phyloP scores from a whole-genome alignment of 2,113 vertebrate species.

The Pseudorasbora parva region DNA sequence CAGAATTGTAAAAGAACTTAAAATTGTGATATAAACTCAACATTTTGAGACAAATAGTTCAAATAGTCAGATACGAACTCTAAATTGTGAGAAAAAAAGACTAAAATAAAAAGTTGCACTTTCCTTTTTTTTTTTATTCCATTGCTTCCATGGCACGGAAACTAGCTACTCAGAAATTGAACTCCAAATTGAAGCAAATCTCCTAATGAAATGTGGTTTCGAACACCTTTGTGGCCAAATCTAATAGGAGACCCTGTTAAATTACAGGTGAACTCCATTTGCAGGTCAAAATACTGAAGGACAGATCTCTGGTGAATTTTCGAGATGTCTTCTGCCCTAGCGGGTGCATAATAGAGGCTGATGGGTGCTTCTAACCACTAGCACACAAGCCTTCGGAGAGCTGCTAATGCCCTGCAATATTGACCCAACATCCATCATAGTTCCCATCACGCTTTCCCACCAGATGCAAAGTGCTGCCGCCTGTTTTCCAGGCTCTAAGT shows the following conservation, averaged over 20 bases:
- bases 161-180: neutral
- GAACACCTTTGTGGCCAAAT: slow-evolving; percentile 30
- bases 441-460: neutral
- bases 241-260: slow-evolving; percentile 10
- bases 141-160: no score
- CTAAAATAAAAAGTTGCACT: no score
- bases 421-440: slow-evolving; percentile 37
- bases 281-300: slow-evolving; percentile 6
- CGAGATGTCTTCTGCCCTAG: slow-evolving; percentile 9
- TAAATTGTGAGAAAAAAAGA: no score
- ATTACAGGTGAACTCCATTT: slow-evolving; percentile 24
- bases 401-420: slow-evolving; percentile 26
- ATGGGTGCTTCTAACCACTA: slow-evolving; percentile 19
- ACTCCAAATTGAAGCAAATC: neutral
- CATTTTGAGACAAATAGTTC: no score
- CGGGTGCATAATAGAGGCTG: slow-evolving; percentile 20
- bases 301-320: slow-evolving; percentile 5
- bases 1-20: no score
- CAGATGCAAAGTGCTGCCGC: neutral
- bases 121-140: no score
- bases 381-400: slow-evolving; percentile 1
- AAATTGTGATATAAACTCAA: no score
- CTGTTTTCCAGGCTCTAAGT: neutral
- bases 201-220: slow-evolving; percentile 8
- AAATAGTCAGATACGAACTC: no score